Evolutionary conservation across 2,797 vertebrate genomes (phyloP).

Genomic region (Botia almorhae): DNA sequence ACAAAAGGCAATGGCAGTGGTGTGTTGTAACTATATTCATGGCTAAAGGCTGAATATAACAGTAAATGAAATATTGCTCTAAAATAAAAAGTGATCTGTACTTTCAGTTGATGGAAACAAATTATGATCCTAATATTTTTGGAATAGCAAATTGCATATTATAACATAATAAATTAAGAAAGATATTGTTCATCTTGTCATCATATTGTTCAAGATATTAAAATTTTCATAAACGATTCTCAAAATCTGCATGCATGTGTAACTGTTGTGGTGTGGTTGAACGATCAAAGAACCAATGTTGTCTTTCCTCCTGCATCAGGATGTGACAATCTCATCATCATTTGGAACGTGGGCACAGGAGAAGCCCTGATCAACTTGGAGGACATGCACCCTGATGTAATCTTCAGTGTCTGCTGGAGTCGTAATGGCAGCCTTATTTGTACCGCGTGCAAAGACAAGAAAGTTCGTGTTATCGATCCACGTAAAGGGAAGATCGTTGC

Average conservation of each 20-base stretch:
- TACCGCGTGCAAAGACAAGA: slow-evolving; percentile 98
- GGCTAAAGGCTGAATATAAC: background rate
- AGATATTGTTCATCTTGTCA: background rate
- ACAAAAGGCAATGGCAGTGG: too few species aligned
- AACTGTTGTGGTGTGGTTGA: slow-evolving; percentile 4
- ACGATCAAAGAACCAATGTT: background rate
- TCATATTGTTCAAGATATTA: too few species aligned
- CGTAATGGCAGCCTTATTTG: slow-evolving; percentile 93
- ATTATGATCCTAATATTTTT: background rate
- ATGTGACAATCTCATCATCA: slow-evolving; percentile 91
- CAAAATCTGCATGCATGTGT: background rate
- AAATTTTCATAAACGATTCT: background rate
- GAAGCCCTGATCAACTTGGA: slow-evolving; percentile 92
- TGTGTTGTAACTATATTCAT: too few species aligned
- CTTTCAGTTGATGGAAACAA: background rate
- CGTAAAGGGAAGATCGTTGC: slow-evolving; percentile 88
- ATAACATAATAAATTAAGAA: background rate
- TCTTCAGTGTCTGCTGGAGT: slow-evolving; percentile 97
- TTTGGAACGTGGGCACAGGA: slow-evolving; percentile 97
- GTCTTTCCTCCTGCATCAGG: slow-evolving; percentile 71
- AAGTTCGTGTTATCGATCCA: slow-evolving; percentile 93
- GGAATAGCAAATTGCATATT: background rate
- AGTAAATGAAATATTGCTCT: too few species aligned
- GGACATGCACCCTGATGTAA: slow-evolving; percentile 96
- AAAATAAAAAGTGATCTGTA: too few species aligned